phyloP scores from a whole-genome alignment of 2,888 invertebrate genomes.

The Volucella inflata region DNA sequence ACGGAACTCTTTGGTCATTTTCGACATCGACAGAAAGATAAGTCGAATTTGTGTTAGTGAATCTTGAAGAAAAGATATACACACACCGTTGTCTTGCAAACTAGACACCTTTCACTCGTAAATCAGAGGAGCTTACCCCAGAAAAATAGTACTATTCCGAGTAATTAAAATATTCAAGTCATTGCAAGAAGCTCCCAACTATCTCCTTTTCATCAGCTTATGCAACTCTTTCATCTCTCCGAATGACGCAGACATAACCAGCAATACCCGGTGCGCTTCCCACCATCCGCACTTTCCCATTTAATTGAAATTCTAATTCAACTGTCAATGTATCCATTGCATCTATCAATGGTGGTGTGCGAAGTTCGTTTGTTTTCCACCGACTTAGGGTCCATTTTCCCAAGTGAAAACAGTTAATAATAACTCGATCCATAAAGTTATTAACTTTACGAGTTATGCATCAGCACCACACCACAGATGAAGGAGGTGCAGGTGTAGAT shows the following conservation, averaged over 20 bases:
- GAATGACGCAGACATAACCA: background rate
- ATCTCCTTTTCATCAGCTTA: too few species aligned
- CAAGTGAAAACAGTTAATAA: constrained; percentile 69
- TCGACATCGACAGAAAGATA: too few species aligned
- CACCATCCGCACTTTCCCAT: constrained; percentile 2
- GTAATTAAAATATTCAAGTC: too few species aligned
- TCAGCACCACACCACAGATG: background rate
- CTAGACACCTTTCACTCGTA: too few species aligned
- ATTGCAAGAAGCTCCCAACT: too few species aligned
- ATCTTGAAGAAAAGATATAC: too few species aligned
- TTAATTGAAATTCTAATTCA: constrained; percentile 57
- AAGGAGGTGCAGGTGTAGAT: constrained; percentile 21
- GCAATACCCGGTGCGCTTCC: background rate
- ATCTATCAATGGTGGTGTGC: constrained; percentile 37
- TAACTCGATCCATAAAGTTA: constrained; percentile 74
- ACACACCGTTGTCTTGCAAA: too few species aligned
- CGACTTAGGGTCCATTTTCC: constrained; percentile 42
- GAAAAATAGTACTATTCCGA: too few species aligned
- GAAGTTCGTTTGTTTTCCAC: constrained; percentile 61
- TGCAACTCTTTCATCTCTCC: constrained; percentile 5
- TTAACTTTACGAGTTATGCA: constrained; percentile 65
- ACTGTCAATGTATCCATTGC: constrained; percentile 50
- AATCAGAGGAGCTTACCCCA: too few species aligned
- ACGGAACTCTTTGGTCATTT: too few species aligned
- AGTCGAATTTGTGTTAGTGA: too few species aligned